Conservation (phyloP, 1,140 invertebrate species). For the Euura saliciscinereae region DNA sequence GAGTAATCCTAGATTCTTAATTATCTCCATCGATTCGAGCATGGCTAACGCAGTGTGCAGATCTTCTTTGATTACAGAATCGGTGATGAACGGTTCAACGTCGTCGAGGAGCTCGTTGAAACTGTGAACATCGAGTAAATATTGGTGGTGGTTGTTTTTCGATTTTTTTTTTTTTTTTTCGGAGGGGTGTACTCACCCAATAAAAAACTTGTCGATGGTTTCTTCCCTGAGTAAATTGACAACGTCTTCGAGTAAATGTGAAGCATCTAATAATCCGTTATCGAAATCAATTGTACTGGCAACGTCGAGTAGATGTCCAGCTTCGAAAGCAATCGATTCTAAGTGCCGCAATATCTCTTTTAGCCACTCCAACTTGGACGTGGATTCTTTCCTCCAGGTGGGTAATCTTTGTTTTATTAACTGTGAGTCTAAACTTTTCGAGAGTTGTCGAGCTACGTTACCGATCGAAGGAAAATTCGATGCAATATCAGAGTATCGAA, state of each 20-base stretch:
- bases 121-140: constrained; percentile 26
- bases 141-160: constrained; percentile 9
- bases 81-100: constrained; percentile 40
- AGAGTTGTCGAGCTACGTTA: constrained; percentile 41
- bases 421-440: constrained; percentile 41
- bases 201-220: constrained; percentile 56
- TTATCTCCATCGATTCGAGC: constrained; percentile 52
- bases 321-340: constrained; percentile 40
- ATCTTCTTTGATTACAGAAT: constrained; percentile 44
- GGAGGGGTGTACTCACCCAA: constrained; percentile 47
- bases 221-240: constrained; percentile 51
- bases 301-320: constrained; percentile 47
- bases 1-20: constrained; percentile 49
- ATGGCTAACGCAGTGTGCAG: constrained; percentile 50
- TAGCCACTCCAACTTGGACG: constrained; percentile 46
- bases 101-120: constrained; percentile 48
- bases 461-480: constrained; percentile 37
- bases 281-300: constrained; percentile 53
- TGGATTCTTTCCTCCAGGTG: constrained; percentile 37
- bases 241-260: constrained; percentile 47
- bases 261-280: constrained; percentile 44
- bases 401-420: constrained; percentile 33
- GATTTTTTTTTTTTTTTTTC: neutral
- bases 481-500: constrained; percentile 42
- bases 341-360: constrained; percentile 45